Conservation (phyloP, 2,797 vertebrate genomes). For the Tokudaia tokunoshimensis region DNA sequence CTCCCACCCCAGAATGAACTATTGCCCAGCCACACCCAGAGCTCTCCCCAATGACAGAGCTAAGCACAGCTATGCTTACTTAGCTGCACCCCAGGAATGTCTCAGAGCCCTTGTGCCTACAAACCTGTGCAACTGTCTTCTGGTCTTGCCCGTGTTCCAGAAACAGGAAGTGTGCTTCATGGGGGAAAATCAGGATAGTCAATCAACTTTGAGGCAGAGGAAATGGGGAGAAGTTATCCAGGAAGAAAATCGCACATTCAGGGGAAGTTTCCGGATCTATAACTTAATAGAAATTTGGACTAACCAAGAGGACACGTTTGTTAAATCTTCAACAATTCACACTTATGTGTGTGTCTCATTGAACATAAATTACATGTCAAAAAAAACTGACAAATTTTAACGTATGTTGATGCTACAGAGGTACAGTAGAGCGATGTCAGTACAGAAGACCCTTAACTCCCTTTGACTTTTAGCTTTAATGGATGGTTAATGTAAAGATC, state of each 20-base stretch:
- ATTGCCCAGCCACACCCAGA: neutral
- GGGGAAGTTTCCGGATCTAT: neutral
- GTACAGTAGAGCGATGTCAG: neutral
- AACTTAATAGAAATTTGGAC: neutral
- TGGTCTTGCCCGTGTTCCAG: neutral
- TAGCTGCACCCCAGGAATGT: neutral
- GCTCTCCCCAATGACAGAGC: neutral
- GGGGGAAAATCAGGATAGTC: neutral
- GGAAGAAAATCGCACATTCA: neutral
- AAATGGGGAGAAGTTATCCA: neutral
- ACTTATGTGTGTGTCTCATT: neutral
- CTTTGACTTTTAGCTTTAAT: constrained; percentile 15
- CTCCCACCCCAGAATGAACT: neutral
- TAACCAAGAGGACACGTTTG: neutral
- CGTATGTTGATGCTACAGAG: neutral
- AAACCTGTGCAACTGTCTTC: neutral
- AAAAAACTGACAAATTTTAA: neutral
- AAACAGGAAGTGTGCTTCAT: neutral
- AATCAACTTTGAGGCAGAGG: neutral
- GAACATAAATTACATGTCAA: neutral
- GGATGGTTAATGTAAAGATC: neutral
- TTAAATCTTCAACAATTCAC: constrained; percentile 35
- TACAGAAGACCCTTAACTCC: neutral
- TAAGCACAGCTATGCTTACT: neutral
- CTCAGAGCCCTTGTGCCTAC: neutral